phyloP scores from a whole-genome alignment of 2,113 vertebrate genomes.

The Pterocles orientalis region DNA sequence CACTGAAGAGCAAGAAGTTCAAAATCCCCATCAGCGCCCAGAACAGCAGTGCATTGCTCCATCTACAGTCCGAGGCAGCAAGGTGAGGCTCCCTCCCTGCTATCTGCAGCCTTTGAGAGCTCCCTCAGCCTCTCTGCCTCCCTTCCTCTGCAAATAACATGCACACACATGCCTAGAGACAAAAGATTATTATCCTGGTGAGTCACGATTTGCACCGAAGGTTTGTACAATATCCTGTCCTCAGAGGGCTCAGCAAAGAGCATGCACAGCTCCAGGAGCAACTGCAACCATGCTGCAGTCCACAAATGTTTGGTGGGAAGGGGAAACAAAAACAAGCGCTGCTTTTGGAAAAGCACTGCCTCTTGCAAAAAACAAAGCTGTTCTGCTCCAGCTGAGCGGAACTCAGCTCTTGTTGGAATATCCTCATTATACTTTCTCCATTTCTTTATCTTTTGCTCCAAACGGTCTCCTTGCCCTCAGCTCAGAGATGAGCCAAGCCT shows the following conservation, averaged over 20 bases:
- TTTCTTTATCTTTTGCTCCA: background rate
- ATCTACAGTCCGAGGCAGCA: constrained; percentile 40
- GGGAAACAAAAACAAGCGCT: background rate
- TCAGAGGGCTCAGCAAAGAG: background rate
- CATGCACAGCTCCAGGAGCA: background rate
- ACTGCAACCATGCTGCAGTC: background rate
- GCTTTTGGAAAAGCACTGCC: background rate
- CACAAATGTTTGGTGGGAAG: background rate
- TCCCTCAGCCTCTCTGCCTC: background rate
- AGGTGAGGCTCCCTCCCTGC: background rate
- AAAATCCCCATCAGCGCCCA: background rate
- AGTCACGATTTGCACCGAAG: constrained; percentile 15
- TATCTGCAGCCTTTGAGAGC: background rate
- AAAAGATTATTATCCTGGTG: constrained; percentile 36
- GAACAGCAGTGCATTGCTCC: background rate
- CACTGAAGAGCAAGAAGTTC: background rate
- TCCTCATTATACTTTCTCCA: background rate
- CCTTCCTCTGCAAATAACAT: background rate
- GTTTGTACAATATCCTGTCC: background rate
- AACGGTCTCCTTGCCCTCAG: background rate
- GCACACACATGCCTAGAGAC: constrained; percentile 26
- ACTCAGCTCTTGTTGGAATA: background rate
- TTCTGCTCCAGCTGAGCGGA: background rate
- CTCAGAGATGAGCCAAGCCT: background rate
- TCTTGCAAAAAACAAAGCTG: constrained; percentile 10